These are phyloP conservation scores for Psittacara wagleri DNA, from an alignment of 2,113 vertebrate genomes.

Conservation along the genomic window DNA sequence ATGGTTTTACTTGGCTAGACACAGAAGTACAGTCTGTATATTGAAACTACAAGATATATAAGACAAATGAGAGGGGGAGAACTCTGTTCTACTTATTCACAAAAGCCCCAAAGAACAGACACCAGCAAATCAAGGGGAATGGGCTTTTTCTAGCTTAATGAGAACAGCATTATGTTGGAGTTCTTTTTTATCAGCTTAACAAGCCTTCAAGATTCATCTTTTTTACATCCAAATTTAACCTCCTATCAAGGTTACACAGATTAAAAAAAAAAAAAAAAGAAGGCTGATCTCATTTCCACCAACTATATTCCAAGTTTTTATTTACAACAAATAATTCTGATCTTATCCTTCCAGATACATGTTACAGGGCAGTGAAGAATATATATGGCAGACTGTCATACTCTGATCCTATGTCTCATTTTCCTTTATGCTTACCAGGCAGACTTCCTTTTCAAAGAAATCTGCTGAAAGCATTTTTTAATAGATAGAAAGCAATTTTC, in stretches of 20 bases:
- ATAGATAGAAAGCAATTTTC: not conserved
- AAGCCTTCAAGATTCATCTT: not conserved
- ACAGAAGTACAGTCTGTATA: not conserved
- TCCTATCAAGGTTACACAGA: not conserved
- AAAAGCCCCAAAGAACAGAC: not conserved
- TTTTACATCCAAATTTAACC: not conserved
- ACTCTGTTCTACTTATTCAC: not conserved
- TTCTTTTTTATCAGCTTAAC: not conserved
- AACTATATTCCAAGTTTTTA: not conserved
- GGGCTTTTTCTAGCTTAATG: not conserved
- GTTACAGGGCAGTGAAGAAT: not conserved
- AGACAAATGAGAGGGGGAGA: not conserved
- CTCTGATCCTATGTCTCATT: not conserved
- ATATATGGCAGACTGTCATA: not conserved
- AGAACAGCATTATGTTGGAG: not conserved
- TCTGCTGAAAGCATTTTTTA: not conserved
- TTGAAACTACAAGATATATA: not conserved
- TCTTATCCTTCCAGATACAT: not conserved
- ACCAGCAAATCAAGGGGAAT: not conserved
- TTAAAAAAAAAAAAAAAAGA: not conserved
- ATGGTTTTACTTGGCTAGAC: not conserved
- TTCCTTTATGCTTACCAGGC: not conserved
- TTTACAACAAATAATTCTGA: conserved; percentile 42
- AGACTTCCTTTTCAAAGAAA: not conserved
- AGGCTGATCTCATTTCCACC: not conserved